These are phyloP conservation scores for Tetragonula carbonaria DNA, from an alignment of 2,888 invertebrate genomes.

Conservation along the genomic window DNA sequence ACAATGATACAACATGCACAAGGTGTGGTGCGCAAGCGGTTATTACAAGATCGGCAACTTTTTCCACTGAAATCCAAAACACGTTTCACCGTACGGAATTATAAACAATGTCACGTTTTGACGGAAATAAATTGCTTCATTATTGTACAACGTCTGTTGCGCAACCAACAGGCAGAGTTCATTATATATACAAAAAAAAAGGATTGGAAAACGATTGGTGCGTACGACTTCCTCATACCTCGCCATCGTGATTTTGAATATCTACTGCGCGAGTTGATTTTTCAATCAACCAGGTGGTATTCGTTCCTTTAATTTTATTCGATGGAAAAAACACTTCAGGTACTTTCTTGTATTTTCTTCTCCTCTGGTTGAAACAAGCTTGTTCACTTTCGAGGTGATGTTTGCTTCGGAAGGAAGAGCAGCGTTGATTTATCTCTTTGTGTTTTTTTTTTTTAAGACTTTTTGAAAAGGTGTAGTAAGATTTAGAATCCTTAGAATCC, in stretches of 20 bases:
- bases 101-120: conserved; percentile 55
- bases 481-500: too few relatives aligned
- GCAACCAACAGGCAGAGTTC: conserved; percentile 35
- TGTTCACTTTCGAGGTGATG: too few relatives aligned
- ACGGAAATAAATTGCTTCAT: conserved; percentile 57
- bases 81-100: conserved; percentile 50
- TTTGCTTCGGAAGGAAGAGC: too few relatives aligned
- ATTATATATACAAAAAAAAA: conserved; percentile 45
- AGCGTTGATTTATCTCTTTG: too few relatives aligned
- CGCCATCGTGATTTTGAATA: conserved; percentile 17
- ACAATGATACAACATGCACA: too few relatives aligned
- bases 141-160: conserved; percentile 49
- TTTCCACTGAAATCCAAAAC: conserved; percentile 64
- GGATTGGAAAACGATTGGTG: conserved; percentile 40
- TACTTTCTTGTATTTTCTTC: not conserved
- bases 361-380: too few relatives aligned
- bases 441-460: too few relatives aligned
- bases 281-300: not conserved
- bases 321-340: not conserved
- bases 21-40: conserved; percentile 29
- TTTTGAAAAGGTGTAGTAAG: too few relatives aligned
- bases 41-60: conserved; percentile 71
- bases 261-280: conserved; percentile 41
- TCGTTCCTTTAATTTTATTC: not conserved
- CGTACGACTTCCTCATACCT: conserved; percentile 53